These are phyloP conservation scores for Venturia canescens DNA, from an alignment of 1,140 invertebrate species.

Conservation along the genomic window DNA sequence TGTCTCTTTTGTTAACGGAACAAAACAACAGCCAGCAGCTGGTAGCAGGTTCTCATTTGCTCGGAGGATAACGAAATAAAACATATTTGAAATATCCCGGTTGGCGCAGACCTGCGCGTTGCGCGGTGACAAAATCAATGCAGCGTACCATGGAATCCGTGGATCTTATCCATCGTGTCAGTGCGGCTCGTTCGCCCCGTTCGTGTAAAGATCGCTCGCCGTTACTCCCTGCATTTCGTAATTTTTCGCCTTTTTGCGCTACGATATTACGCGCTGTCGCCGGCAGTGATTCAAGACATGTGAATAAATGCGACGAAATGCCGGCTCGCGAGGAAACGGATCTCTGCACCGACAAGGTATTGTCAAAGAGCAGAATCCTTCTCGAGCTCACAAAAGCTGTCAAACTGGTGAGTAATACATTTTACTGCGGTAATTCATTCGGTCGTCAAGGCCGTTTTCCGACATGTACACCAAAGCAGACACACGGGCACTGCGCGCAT, in stretches of 20 bases:
- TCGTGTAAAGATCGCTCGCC: conserved; percentile 52
- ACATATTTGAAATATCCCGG: conserved; percentile 63
- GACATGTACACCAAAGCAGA: conserved; percentile 27
- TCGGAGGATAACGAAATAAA: not conserved
- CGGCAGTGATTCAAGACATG: conserved; percentile 57
- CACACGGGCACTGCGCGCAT: not conserved
- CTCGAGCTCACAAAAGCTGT: conserved; percentile 76
- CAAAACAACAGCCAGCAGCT: too few species aligned
- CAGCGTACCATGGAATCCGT: conserved; percentile 40
- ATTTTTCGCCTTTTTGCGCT: conserved; percentile 43
- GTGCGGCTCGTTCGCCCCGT: conserved; percentile 61
- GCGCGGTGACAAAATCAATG: conserved; percentile 73
- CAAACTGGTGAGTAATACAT: conserved; percentile 71
- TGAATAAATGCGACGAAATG: conserved; percentile 65
- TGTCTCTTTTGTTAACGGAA: too few species aligned
- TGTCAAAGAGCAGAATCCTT: conserved; percentile 74
- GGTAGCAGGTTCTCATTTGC: too few species aligned
- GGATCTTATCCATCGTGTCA: conserved; percentile 46
- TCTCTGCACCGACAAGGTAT: conserved; percentile 74
- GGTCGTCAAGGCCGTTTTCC: conserved; percentile 16
- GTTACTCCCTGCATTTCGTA: conserved; percentile 45
- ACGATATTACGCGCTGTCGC: conserved; percentile 47
- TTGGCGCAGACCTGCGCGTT: conserved; percentile 45
- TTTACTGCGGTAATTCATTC: not conserved
- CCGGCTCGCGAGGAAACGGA: conserved; percentile 71